Evolutionary conservation across 2,113 vertebrate genomes (phyloP).

Genomic region (Daubentonia madagascariensis): DNA sequence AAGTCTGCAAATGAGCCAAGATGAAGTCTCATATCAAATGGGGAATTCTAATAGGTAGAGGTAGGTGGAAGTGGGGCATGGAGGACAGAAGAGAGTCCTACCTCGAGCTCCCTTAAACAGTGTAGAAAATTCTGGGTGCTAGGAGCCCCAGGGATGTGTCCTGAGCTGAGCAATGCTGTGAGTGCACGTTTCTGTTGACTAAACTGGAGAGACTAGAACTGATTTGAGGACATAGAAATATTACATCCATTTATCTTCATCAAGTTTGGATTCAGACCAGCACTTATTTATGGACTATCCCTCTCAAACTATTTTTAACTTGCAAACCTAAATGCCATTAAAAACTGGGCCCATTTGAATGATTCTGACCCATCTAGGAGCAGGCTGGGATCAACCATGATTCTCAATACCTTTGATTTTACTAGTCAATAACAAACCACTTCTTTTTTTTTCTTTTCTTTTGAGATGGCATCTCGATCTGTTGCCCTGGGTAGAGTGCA

Average conservation of each 20-base stretch:
- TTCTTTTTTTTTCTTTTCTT: neutral
- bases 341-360: conserved; percentile 47
- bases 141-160: neutral
- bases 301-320: conserved; percentile 67
- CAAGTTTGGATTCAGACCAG: conserved; percentile 32
- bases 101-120: neutral
- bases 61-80: neutral
- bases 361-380: conserved; percentile 30
- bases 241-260: conserved; percentile 67
- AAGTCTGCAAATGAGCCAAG: conserved; percentile 5
- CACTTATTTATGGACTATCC: conserved; percentile 48
- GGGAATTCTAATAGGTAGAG: neutral
- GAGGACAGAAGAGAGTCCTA: neutral
- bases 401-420: conserved; percentile 6
- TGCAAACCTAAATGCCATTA: conserved; percentile 47
- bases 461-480: no score
- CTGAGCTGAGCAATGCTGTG: neutral
- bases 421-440: neutral
- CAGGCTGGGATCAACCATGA: neutral
- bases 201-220: neutral
- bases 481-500: no score
- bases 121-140: neutral
- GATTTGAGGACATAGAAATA: conserved; percentile 35
- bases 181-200: neutral
- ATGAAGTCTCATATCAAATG: neutral